Conservation (phyloP, 2,113 vertebrate genomes). For the Cynoglossus semilaevis region DNA sequence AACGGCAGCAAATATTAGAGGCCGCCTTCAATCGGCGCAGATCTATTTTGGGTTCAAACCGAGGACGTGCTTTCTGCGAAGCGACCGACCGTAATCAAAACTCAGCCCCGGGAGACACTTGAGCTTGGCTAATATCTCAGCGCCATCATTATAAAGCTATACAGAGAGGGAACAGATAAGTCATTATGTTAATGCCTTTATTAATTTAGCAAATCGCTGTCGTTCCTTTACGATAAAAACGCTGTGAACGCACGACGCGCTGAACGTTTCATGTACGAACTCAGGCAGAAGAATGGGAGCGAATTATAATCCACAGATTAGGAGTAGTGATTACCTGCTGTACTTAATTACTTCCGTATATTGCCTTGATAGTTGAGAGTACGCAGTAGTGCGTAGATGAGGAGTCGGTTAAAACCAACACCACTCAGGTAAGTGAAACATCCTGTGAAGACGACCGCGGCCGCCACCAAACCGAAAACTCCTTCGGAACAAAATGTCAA, state of each 20-base stretch:
- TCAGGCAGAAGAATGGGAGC: conserved; percentile 12
- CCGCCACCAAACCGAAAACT: too few species aligned
- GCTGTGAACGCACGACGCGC: conserved; percentile 31
- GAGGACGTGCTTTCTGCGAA: conserved; percentile 19
- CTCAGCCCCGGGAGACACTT: conserved; percentile 46
- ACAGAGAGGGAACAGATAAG: conserved; percentile 47
- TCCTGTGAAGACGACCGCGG: too few species aligned
- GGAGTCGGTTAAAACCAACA: too few species aligned
- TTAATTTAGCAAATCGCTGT: conserved; percentile 52
- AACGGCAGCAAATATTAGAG: not conserved
- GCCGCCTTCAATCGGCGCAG: not conserved
- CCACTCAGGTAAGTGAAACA: too few species aligned
- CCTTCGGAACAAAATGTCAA: too few species aligned
- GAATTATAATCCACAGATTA: too few species aligned
- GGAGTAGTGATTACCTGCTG: too few species aligned
- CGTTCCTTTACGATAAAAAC: conserved; percentile 45
- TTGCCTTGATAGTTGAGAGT: too few species aligned
- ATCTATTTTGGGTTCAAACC: conserved; percentile 42
- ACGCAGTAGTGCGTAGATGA: too few species aligned
- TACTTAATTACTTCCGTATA: too few species aligned
- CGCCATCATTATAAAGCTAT: conserved; percentile 17
- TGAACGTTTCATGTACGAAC: conserved; percentile 32
- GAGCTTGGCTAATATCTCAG: conserved; percentile 37
- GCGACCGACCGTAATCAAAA: conserved; percentile 50
- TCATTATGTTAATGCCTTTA: conserved; percentile 48